These are phyloP conservation scores for Cylas formicarius DNA, from an alignment of 1,140 invertebrate species.

Conservation along the genomic window DNA sequence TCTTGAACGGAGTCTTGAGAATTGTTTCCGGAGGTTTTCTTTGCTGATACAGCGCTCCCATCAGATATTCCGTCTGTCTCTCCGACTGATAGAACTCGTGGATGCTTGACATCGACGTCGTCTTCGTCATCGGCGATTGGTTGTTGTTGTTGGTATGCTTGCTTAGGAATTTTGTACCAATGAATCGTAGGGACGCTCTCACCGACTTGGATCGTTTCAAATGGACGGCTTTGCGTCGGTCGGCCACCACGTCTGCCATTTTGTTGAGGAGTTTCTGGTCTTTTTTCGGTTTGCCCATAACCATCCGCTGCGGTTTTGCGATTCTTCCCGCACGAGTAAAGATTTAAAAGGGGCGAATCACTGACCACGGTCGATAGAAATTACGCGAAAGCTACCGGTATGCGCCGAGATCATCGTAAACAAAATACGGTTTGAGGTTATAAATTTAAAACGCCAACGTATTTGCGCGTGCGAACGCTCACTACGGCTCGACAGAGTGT, in stretches of 20 bases:
- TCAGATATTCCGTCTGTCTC: not conserved
- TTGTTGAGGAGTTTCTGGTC: constrained; percentile 12
- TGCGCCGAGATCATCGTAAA: no score
- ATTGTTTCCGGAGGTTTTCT: constrained; percentile 32
- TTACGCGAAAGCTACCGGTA: no score
- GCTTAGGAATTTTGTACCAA: constrained; percentile 49
- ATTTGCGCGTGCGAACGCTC: no score
- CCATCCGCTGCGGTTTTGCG: not conserved
- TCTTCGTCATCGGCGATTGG: constrained; percentile 35
- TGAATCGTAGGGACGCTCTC: constrained; percentile 60
- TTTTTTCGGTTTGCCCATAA: constrained; percentile 27
- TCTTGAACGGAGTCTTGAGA: constrained; percentile 44
- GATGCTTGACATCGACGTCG: constrained; percentile 42
- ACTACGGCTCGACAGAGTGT: no score
- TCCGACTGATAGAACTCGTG: constrained; percentile 35
- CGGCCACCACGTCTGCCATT: constrained; percentile 31
- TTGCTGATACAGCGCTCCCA: constrained; percentile 3
- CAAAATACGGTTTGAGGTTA: no score
- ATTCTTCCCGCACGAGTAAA: not conserved
- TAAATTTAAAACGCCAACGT: no score
- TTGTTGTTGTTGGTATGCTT: constrained; percentile 36
- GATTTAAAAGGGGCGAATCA: no score
- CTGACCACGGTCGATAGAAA: no score
- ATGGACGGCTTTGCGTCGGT: constrained; percentile 25
- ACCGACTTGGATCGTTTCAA: constrained; percentile 58